Percentiles rank a stretch among this genome's conserved stretches.
phyloP scores from a whole-genome alignment of 2,113 vertebrate genomes.

The Ciconia boyciana region DNA sequence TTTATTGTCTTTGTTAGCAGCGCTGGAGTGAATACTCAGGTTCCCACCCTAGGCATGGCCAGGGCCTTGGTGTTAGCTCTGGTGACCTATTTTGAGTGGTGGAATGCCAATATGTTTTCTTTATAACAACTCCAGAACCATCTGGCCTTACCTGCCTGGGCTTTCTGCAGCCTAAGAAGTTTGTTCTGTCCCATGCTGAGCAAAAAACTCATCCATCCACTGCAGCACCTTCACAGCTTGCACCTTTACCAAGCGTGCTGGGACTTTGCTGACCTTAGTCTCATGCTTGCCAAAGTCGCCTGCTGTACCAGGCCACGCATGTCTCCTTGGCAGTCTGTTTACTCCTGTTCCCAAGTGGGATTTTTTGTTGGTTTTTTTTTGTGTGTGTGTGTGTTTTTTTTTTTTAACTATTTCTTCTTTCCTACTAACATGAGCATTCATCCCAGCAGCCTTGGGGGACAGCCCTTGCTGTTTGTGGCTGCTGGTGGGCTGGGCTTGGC shows the following conservation, averaged over 20 bases:
- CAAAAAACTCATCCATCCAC: background rate
- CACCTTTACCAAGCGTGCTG: accelerated
- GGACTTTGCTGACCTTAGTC: background rate
- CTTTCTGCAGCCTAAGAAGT: background rate
- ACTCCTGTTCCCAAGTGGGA: background rate
- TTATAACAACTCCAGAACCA: background rate
- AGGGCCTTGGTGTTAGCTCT: background rate
- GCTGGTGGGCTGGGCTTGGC: background rate
- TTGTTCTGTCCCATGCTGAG: background rate
- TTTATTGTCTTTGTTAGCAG: background rate
- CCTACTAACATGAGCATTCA: background rate
- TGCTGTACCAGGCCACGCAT: background rate
- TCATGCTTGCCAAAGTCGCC: background rate
- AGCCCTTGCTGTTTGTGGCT: background rate
- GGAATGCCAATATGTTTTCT: background rate
- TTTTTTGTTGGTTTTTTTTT: background rate
- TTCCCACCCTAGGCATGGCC: background rate
- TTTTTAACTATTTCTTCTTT: background rate
- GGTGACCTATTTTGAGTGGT: background rate
- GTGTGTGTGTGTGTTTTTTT: background rate
- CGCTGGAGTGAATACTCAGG: background rate
- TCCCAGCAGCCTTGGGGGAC: background rate
- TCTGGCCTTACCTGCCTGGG: background rate
- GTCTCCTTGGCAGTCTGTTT: background rate
- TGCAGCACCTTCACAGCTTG: background rate